phyloP scores from a whole-genome alignment of 2,797 vertebrate genomes.

The Dicrostonyx torquatus region DNA sequence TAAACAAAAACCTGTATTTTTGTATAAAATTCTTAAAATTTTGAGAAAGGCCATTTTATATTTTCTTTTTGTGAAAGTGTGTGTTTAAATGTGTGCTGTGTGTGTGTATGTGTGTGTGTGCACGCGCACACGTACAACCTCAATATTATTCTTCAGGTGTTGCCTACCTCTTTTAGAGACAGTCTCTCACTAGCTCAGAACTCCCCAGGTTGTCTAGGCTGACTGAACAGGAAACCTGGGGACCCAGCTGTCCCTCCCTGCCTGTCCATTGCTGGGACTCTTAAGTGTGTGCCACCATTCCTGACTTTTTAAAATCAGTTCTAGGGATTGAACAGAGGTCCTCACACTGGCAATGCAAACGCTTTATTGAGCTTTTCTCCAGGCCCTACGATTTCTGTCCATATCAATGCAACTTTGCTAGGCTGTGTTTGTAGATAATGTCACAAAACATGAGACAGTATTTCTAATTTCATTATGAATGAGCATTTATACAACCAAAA shows the following conservation, averaged over 20 bases:
- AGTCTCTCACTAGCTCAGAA: background rate
- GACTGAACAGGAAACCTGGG: background rate
- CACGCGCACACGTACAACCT: no score
- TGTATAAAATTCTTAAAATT: conserved; percentile 16
- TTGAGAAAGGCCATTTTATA: background rate
- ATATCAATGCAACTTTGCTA: background rate
- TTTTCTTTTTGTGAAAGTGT: background rate
- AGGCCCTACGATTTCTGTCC: background rate
- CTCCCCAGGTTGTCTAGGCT: background rate
- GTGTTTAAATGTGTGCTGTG: background rate
- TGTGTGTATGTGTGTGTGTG: background rate
- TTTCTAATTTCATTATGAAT: background rate
- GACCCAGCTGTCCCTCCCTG: background rate
- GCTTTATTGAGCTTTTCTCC: background rate
- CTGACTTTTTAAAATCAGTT: background rate
- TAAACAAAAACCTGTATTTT: conserved; percentile 19
- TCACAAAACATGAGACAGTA: background rate
- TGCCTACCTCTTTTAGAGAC: background rate
- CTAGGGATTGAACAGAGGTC: background rate
- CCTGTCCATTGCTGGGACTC: background rate
- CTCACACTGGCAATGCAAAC: background rate
- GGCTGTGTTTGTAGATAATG: background rate
- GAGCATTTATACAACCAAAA: conserved; percentile 4
- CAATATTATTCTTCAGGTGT: background rate
- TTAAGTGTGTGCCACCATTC: background rate